Percentiles rank a stretch among this genome's conserved stretches.
Evolutionary conservation across 2,888 invertebrate species (phyloP).

Genomic region (Acrocyrtus sp.): DNA sequence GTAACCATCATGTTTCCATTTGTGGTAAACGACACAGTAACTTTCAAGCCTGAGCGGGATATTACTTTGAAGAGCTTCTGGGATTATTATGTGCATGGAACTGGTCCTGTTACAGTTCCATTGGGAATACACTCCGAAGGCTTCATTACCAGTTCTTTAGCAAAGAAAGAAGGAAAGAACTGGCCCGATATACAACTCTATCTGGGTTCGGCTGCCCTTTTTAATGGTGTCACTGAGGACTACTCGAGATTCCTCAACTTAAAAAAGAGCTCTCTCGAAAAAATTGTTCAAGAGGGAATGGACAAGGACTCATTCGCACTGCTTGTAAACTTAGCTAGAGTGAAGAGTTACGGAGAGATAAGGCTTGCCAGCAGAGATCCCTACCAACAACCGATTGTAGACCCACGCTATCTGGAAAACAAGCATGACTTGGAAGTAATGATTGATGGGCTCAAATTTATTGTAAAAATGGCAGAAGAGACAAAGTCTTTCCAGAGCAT

Average conservation of each 20-base stretch:
- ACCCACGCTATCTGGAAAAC: slow-evolving; percentile 59
- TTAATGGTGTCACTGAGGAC: slow-evolving; percentile 28
- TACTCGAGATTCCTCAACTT: slow-evolving; percentile 26
- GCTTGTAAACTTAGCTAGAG: slow-evolving; percentile 16
- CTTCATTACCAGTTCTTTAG: slow-evolving; percentile 74
- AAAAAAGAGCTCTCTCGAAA: slow-evolving; percentile 48
- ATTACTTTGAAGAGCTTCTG: slow-evolving; percentile 34
- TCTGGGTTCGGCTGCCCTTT: slow-evolving; percentile 21
- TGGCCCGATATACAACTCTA: slow-evolving; percentile 60
- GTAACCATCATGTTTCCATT: slow-evolving; percentile 26
- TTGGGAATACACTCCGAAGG: slow-evolving; percentile 89
- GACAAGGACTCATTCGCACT: slow-evolving; percentile 30
- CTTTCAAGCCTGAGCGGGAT: slow-evolving; percentile 55
- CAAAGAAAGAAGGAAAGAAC: slow-evolving; percentile 37
- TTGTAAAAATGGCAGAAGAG: slow-evolving; percentile 36
- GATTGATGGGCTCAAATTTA: slow-evolving; percentile 53
- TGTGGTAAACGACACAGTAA: slow-evolving; percentile 40
- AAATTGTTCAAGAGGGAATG: slow-evolving; percentile 65
- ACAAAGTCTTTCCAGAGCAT: slow-evolving; percentile 32
- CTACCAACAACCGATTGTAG: slow-evolving; percentile 38
- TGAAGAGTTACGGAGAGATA: slow-evolving; percentile 54
- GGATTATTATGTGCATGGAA: slow-evolving; percentile 53
- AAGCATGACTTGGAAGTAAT: slow-evolving; percentile 53
- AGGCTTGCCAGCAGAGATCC: slow-evolving; percentile 51
- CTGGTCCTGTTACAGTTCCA: slow-evolving; percentile 84